Base-by-base conservation (phyloP, 2,888 invertebrate species). In the Copidosoma aretas region DNA sequence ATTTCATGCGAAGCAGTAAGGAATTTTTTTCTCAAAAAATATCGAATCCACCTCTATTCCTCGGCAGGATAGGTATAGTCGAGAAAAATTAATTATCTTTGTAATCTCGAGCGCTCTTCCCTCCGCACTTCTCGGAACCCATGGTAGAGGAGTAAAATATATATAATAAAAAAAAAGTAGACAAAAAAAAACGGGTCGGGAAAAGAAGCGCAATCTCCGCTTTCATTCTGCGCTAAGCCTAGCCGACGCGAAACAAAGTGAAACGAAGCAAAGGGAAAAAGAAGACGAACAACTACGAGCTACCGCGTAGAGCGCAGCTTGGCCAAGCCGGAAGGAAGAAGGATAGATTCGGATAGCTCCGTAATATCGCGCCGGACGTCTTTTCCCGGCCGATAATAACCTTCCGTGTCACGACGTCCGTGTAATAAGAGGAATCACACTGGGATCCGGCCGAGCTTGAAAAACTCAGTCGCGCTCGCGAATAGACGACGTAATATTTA, bases 391-490 rank as follows among this genome's bases (percentile, higher is more conserved):
- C 64, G 62, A 69, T 69, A 65, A 69, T 69, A 62, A 62, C 56
- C 57, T n/a, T 8, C 21, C 19, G 52, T 22, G 21, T 41, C 59
- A 41, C 68, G 56, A 57, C 52, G 19, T 46, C 51, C 41, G 46
- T 54, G 69, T 65, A 69, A 69, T 69, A 69, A 62, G 58, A 69
- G 56, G 62, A 65, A 69, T 69, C 58, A 62, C 58, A 24, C 39
- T 43, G 17, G n/a, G 39, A 53, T 8, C n/a, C 25, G 17, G 52
- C 19, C 46, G 32, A 43, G 67, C 21, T 39, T 14, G 43, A 41
- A 63, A 58, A 60, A 60, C n/a, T 59, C 59, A 43, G 10, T 51
- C 54, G 21, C 64, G 60, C 64, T 15, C 49, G 64, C 53, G 56
- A 64, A 61, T 24, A 19, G 52, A 57, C 64, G 52, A 63, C 22